phyloP scores from a whole-genome alignment of 2,797 vertebrate species.

The Coracias cyanogaster region DNA sequence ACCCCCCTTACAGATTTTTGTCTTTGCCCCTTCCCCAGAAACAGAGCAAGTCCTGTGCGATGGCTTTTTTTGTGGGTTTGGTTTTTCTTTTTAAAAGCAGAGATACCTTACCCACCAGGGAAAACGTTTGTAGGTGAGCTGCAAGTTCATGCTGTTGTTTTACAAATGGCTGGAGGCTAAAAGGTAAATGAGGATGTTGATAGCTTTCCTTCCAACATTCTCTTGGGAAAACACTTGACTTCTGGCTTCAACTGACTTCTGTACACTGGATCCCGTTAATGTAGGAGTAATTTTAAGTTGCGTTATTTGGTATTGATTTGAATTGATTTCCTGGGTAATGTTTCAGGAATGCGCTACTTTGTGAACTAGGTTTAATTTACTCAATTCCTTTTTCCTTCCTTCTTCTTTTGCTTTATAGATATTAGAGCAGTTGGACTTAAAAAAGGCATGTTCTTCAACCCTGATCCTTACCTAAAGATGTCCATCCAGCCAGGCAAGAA shows the following conservation, averaged over 20 bases:
- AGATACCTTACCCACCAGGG: neutral
- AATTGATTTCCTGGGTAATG: slow-evolving; percentile 19
- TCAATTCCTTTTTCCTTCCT: neutral
- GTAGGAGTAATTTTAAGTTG: neutral
- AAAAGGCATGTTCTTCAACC: slow-evolving; percentile 99
- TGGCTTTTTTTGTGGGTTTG: rapidly evolving
- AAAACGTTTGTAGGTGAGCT: neutral
- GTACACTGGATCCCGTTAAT: neutral
- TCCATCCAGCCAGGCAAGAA: slow-evolving; percentile 98
- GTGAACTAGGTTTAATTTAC: neutral
- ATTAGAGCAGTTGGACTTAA: slow-evolving; percentile 93
- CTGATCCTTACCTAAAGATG: slow-evolving; percentile 99
- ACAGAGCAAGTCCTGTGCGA: neutral
- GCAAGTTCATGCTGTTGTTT: neutral
- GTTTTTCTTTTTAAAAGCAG: neutral
- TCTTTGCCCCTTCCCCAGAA: neutral
- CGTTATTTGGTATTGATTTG: slow-evolving; percentile 12
- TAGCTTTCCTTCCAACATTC: neutral
- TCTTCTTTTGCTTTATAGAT: slow-evolving; percentile 79
- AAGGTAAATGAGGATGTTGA: neutral
- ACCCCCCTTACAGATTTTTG: neutral
- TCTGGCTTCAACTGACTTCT: neutral
- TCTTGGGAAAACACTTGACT: slow-evolving; percentile 11
- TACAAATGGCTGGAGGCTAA: neutral
- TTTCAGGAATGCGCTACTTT: neutral